These are phyloP conservation scores for Odontocerum albicorne DNA, from an alignment of 2,888 invertebrate genomes.

Conservation along the genomic window DNA sequence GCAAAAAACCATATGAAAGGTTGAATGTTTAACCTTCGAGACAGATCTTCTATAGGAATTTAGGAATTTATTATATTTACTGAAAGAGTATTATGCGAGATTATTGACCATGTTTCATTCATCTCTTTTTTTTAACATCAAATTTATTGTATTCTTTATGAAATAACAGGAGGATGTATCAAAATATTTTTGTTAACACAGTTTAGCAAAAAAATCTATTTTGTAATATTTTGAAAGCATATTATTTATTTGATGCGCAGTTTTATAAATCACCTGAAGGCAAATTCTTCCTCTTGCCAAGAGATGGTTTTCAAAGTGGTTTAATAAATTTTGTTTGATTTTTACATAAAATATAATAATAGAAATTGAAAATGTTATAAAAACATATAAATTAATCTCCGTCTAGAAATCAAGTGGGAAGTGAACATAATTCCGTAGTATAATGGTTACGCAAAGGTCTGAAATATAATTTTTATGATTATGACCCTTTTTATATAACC, in stretches of 20 bases:
- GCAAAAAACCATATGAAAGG: conserved; percentile 11
- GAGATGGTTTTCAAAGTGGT: conserved; percentile 7
- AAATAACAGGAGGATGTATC: too few species aligned
- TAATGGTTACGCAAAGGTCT: too few species aligned
- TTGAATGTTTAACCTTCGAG: conserved; percentile 22
- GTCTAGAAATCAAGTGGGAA: too few species aligned
- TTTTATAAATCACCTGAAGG: conserved; percentile 9
- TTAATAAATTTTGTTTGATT: conserved; percentile 9
- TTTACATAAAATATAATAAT: too few species aligned
- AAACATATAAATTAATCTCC: too few species aligned
- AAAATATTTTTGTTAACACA: neutral
- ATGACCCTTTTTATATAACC: too few species aligned
- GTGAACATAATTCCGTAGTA: too few species aligned
- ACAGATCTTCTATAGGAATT: conserved; percentile 18
- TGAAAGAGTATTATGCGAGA: conserved; percentile 13
- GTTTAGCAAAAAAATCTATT: conserved; percentile 1
- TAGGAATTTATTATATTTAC: conserved; percentile 28
- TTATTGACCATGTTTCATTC: conserved; percentile 16
- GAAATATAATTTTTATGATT: too few species aligned
- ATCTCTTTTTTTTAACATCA: too few species aligned
- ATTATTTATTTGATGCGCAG: conserved; percentile 9
- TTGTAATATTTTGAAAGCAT: conserved; percentile 6
- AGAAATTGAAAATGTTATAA: too few species aligned
- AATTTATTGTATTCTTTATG: too few species aligned
- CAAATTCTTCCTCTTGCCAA: conserved; percentile 9